These are phyloP conservation scores for Phodopus roborovskii DNA, from an alignment of 2,113 vertebrate genomes.

Conservation along the genomic window DNA sequence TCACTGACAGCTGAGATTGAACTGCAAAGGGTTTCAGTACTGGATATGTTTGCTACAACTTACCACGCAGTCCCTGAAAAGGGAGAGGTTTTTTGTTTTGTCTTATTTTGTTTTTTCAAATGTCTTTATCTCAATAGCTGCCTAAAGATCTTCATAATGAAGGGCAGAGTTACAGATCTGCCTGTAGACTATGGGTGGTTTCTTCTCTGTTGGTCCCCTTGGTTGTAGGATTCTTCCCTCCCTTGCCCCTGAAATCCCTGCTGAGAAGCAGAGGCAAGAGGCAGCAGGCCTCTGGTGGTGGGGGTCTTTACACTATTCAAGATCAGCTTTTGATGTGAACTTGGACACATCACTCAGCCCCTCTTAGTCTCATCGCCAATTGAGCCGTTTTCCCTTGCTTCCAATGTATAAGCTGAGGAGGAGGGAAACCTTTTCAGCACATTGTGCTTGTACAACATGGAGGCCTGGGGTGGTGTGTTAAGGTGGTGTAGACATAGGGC, in stretches of 20 bases:
- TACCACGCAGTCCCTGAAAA: background rate
- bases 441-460: background rate
- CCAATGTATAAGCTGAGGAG: background rate
- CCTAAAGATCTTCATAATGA: background rate
- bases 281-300: background rate
- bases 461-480: background rate
- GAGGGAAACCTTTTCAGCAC: background rate
- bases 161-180: background rate
- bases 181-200: background rate
- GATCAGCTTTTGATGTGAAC: background rate
- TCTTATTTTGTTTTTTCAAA: background rate
- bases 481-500: background rate
- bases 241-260: background rate
- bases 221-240: background rate
- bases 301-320: background rate
- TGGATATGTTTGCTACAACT: background rate
- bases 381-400: background rate
- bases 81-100: background rate
- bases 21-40: background rate
- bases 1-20: too few relatives aligned
- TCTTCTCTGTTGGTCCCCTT: background rate
- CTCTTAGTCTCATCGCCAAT: background rate
- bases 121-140: background rate
- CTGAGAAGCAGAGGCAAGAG: background rate
- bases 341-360: background rate